Conservation (phyloP, 2,888 invertebrate species). For the Hydropsyche betteni region DNA sequence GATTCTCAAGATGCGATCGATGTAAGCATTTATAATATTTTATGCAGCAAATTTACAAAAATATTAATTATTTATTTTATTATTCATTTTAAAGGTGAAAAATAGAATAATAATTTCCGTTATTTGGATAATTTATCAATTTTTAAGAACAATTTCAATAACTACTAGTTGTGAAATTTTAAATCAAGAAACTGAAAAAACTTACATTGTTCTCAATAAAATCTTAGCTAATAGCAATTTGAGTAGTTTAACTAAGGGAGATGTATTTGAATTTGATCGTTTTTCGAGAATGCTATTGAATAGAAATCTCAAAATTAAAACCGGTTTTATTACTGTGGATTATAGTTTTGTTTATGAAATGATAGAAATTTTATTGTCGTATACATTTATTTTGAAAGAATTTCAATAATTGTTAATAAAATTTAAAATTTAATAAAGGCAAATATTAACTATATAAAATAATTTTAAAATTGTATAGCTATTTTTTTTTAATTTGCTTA, state of each 20-base stretch:
- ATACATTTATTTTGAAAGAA: conserved; percentile 8
- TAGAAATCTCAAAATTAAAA: neutral
- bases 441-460: too few species aligned
- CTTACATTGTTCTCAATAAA: neutral
- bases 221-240: neutral
- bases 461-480: too few species aligned
- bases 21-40: neutral
- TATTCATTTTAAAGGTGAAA: neutral
- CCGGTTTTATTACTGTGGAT: neutral
- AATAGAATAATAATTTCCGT: neutral
- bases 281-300: neutral
- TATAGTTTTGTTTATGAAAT: neutral
- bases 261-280: neutral
- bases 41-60: too few species aligned
- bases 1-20: neutral
- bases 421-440: too few species aligned
- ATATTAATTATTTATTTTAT: too few species aligned
- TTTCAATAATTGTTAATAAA: neutral
- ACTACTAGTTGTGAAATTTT: conserved; percentile 7
- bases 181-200: conserved; percentile 2
- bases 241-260: neutral
- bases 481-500: too few species aligned
- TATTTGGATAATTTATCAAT: neutral
- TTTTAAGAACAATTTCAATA: neutral
- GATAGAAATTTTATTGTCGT: neutral